Conservation (phyloP, 2,888 invertebrate genomes). For the Danaus chrysippus region DNA sequence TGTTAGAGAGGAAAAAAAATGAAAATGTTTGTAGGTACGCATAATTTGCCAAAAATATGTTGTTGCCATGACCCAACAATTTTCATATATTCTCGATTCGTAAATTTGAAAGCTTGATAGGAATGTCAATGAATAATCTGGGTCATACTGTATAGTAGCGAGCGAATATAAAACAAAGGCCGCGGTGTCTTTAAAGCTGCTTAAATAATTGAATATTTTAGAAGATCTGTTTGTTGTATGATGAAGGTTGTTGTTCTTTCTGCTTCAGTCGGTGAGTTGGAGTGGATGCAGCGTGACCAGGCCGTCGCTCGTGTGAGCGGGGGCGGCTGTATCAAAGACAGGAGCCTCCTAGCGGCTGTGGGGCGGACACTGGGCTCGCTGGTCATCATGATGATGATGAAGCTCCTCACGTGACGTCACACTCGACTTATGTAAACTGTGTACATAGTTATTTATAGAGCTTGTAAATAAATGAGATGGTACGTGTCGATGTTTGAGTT, state of each 20-base stretch:
- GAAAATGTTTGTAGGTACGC: neutral
- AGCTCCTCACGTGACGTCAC: conserved; percentile 25
- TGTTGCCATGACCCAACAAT: neutral
- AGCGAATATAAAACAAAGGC: neutral
- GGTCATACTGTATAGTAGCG: no score
- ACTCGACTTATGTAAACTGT: conserved; percentile 27
- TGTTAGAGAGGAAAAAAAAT: neutral
- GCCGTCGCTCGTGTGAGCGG: conserved; percentile 35
- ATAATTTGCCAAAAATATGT: neutral
- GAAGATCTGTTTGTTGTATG: neutral
- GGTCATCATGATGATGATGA: conserved; percentile 14
- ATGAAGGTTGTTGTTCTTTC: neutral
- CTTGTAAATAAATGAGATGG: conserved; percentile 30
- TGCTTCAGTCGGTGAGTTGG: conserved; percentile 68
- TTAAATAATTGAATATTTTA: neutral
- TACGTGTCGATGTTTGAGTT: conserved; percentile 13
- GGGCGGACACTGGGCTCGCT: conserved; percentile 10
- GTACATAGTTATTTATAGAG: conserved; percentile 30
- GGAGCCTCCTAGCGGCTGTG: conserved; percentile 14
- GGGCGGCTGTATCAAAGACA: neutral
- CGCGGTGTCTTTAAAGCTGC: conserved; percentile 14
- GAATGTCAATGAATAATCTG: no score
- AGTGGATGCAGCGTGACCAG: conserved; percentile 83
- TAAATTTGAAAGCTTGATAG: neutral
- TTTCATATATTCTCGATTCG: neutral